Base-by-base conservation (phyloP, 2,888 invertebrate genomes). In the Drosophila merina region DNA sequence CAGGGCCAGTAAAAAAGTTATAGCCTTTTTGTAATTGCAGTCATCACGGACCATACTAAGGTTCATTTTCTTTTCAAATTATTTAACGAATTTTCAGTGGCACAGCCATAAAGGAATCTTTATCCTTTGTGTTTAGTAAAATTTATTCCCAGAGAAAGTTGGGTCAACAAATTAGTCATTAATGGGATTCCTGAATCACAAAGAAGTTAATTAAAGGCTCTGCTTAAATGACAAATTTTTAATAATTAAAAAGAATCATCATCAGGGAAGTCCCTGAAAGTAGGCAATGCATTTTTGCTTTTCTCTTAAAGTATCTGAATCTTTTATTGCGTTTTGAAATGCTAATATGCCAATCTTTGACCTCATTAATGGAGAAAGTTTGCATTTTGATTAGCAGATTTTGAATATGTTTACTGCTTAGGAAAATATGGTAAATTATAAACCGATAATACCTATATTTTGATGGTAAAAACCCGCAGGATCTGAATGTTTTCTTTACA, bases 91-190 rank as follows among this genome's bases (percentile, higher is more conserved):
- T 36, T 36, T 0, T 36, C 1, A 2, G 0, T 4, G 33, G 5
- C 10, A 33, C 0, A 2, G 4, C 7, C n/a, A 42, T n/a, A 20
- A 28, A 25, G 8, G 5, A 36, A 36, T n/a, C 4, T 10, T 0
- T 36, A 10, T 50, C 20, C 10, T 50, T 50, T 33, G 14, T n/a
- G 14, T 31, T 36, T 9, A 26, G 30, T 14, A 14, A 14, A 14
- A 1, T 30, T 48, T 8, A 14, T 2, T 25, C 10, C 14, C 14
- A 55, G 49, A 68, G 68, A 67, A 67, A 67, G 56, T 67, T 55
- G 49, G 49, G 68, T 67, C 48, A 55, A 30, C 25, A 14, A 10
- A 33, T 64, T 64, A 64, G 51, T 64, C 66, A 64, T 31, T 45
- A 47, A 44, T 14, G 26, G n/a, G 47, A 38, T 38, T 64, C 31